Evolutionary conservation across 1,140 invertebrate genomes (phyloP), one percentile per base, ranked within the genome.

Genomic region (Zaprionus gabonicus): DNA sequence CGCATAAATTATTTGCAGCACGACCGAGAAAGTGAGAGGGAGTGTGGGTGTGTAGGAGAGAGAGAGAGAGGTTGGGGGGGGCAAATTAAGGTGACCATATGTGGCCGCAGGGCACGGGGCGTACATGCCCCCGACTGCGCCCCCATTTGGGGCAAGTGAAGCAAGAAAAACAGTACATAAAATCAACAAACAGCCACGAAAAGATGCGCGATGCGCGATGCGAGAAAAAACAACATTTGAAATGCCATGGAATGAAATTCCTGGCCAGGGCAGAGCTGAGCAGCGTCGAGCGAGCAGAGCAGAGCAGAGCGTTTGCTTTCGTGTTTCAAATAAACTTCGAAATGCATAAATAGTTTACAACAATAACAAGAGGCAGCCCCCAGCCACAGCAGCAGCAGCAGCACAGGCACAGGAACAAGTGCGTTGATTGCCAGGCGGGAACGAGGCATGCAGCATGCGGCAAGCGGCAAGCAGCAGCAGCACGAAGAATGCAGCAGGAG

Each of bases 291-390:
- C 41, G 38, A 23, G 65, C 20, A 15, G 12, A 15, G 15, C 31
- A 0, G 38, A 41, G 38, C 38, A n/a, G 58, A 25, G 38, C 41
- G 58, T 68, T 75, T 58, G 63, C 60, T 55, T 83, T 69, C 75
- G 76, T 81, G 81, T 88, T 88, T 90, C 85, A 88, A 88, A 88
- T 88, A 90, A 88, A 88, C 85, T 88, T 88, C 85, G 76, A 88
- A 90, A 88, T 82, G 85, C 85, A 88, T 90, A 88, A 88, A 88
- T 88, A 88, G 85, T 88, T 88, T 88, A 88, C 85, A 88, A 88
- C 85, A 88, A 88, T 88, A 88, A 88, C 85, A 88, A 75, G 81
- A 62, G 68, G 71, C 34, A 57, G 67, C 70, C 15, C 38, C 13
- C 10, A 78, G 34, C 49, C 65, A 20, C 63, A 63, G 36, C 59